Percentiles rank a stretch among this genome's conserved stretches.
phyloP scores from a whole-genome alignment of 2,113 vertebrate genomes.

The Notothenia rossii region DNA sequence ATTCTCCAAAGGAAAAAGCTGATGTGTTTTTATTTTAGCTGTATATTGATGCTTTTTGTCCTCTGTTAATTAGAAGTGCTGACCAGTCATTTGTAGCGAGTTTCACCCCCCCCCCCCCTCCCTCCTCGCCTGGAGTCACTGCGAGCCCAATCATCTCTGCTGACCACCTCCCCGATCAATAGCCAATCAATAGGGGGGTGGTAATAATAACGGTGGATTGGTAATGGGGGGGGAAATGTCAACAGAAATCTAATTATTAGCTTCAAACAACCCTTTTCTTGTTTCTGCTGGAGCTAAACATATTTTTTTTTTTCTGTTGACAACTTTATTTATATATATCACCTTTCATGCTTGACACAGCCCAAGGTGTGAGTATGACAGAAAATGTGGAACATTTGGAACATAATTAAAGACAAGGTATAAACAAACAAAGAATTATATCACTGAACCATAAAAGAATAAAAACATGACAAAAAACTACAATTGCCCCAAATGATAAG shows the following conservation, averaged over 20 bases:
- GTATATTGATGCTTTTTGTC: constrained; percentile 23
- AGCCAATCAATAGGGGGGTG: neutral
- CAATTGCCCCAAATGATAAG: no score
- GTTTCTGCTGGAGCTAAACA: neutral
- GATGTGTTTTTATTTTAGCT: constrained; percentile 29
- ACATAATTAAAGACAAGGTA: no score
- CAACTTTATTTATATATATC: no score
- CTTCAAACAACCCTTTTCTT: neutral
- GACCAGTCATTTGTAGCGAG: constrained; percentile 46
- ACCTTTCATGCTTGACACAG: no score
- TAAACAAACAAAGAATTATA: no score
- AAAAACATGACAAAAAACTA: no score
- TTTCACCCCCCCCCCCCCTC: constrained; percentile 67
- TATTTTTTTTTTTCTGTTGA: neutral
- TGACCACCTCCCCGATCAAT: constrained; percentile 71
- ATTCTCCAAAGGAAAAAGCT: constrained; percentile 18
- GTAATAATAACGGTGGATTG: constrained; percentile 5
- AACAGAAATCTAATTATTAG: constrained; percentile 23
- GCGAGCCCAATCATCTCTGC: constrained; percentile 67
- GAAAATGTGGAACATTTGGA: no score
- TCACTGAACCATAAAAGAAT: no score
- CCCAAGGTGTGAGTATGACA: no score
- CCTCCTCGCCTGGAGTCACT: constrained; percentile 46
- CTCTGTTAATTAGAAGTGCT: constrained; percentile 51
- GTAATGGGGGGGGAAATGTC: constrained; percentile 11